A percentile compares a stretch with the other conserved stretches of the same genome.
Evolutionary conservation across 2,797 vertebrate genomes (phyloP).

Genomic region (Fistularia commersonii): DNA sequence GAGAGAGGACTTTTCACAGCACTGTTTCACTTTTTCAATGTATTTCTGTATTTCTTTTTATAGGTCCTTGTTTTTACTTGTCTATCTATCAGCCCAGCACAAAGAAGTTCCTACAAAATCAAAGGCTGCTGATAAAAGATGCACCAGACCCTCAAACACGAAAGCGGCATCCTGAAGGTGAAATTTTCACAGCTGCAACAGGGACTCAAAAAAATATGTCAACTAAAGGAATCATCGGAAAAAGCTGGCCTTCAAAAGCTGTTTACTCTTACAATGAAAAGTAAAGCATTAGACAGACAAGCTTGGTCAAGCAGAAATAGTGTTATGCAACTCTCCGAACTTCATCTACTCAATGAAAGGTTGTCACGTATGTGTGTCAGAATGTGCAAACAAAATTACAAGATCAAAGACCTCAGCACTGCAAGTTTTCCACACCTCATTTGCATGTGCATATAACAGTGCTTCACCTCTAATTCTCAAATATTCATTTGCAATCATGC

Average conservation of each 20-base stretch:
- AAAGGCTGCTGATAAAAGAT: conserved; percentile 58
- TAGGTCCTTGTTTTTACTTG: conserved; percentile 27
- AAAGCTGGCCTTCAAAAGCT: conserved; percentile 10
- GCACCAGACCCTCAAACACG: conserved; percentile 37
- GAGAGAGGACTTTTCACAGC: not conserved
- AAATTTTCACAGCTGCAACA: conserved; percentile 44
- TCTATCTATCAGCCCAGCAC: conserved; percentile 33
- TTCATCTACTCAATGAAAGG: not conserved
- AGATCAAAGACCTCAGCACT: conserved; percentile 6
- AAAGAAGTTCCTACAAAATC: conserved; percentile 46
- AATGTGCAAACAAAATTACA: not conserved
- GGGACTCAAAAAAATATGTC: conserved; percentile 31
- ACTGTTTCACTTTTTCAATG: conserved; percentile 8
- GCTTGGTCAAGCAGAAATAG: too few species aligned
- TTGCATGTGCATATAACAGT: conserved; percentile 4
- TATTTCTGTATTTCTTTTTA: conserved; percentile 24
- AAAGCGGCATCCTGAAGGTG: conserved; percentile 40
- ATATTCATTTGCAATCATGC: conserved; percentile 29
- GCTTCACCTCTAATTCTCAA: conserved; percentile 27
- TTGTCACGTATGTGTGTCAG: not conserved
- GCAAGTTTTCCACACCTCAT: conserved; percentile 7
- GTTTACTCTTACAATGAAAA: conserved; percentile 15
- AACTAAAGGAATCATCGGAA: conserved; percentile 9
- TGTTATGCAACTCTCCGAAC: too few species aligned
- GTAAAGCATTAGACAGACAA: too few species aligned